These are phyloP conservation scores for Mimachlamys varia DNA, from an alignment of 2,888 invertebrate species.

Conservation along the genomic window DNA sequence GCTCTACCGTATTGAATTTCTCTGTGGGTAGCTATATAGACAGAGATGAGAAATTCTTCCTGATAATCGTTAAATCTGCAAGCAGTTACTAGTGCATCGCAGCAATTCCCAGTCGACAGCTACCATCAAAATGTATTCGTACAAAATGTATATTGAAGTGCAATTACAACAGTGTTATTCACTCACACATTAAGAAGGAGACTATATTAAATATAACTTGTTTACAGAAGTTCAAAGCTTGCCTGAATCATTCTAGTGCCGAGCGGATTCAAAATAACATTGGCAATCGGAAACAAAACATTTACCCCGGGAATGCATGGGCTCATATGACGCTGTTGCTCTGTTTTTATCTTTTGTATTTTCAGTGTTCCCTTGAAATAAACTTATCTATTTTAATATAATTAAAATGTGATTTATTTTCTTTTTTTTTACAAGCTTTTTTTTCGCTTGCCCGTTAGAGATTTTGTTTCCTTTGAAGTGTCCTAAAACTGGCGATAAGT, in stretches of 20 bases:
- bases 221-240: no score
- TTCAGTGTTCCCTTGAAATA: neutral
- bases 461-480: no score
- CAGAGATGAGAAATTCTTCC: no score
- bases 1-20: neutral
- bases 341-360: neutral
- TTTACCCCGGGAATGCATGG: neutral
- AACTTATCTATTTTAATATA: neutral
- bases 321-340: neutral
- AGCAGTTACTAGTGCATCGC: no score
- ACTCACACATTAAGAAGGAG: no score
- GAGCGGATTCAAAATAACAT: neutral
- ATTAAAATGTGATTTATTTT: neutral
- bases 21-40: no score
- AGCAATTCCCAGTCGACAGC: neutral
- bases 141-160: neutral
- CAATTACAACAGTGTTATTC: neutral
- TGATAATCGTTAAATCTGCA: no score
- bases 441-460: neutral
- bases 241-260: no score
- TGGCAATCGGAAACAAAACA: neutral
- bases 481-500: no score
- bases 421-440: neutral
- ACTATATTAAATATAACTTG: no score
- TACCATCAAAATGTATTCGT: neutral